Base-by-base conservation (phyloP, 2,888 invertebrate species). In the Mechanitis mazaeus region DNA sequence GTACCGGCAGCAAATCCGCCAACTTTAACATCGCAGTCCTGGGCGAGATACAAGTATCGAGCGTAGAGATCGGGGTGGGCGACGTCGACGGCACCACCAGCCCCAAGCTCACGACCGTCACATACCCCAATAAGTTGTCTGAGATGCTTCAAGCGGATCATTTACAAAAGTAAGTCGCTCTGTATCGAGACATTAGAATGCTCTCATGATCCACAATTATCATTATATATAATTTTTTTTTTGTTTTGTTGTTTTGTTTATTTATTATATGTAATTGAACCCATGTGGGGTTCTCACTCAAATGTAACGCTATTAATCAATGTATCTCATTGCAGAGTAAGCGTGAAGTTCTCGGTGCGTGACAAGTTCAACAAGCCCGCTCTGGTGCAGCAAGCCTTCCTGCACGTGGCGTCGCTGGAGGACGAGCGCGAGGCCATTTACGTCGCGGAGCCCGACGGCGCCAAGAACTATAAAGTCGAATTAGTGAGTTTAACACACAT, bases 31-130 rank as follows among this genome's bases (percentile, higher is more conserved):
- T 94, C 33, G 94, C 95, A 63, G 94, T 96, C 28, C 86, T 96
- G 60, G 95, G 96, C 1, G 94, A 94, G 69, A 93, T 96, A 0
- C 92, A 92, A 66, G 92, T 98, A 0, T 93, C 94, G 71, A 93
- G 92, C 60, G 91, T 96, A 56, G 97, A 98, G 81, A 91, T 98
- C 56, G 97, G 97, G 3, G 92, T 98, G 31, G 95, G 94, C 2
- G 98, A 98, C 80, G 94, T 96, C 4, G 98, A 98, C 82, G 96
- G 97, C 66, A 94, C 95, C 2, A 94, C 96, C 33, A 94, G 95
- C 61, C 94, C 96, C 0, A 95, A 95, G 80, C 86, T 96, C 61
- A 93, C 87, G 65, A 95, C 95, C 67, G 91, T 98, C 4, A 81
- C 89, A 0, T 93, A 94, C 77, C 96, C 96, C 1, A 92, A 93